These are phyloP conservation scores for Thamnophis elegans DNA, from an alignment of 2,797 vertebrate species.

Conservation along the genomic window DNA sequence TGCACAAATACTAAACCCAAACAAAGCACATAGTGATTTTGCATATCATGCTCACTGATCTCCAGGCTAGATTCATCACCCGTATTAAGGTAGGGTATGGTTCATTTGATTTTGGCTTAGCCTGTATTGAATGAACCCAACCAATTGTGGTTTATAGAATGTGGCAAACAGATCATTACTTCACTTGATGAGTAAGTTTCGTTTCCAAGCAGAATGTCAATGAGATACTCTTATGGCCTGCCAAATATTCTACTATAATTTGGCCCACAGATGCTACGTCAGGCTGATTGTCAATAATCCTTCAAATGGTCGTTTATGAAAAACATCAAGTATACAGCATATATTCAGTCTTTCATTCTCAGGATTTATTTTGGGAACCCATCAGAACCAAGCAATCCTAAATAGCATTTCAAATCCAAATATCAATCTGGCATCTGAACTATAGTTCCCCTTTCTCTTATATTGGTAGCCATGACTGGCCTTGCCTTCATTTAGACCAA, in stretches of 20 bases:
- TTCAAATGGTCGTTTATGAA: conserved; percentile 20
- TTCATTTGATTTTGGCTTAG: background rate
- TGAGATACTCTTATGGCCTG: background rate
- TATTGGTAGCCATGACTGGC: conserved; percentile 48
- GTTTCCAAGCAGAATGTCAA: background rate
- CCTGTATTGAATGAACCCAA: background rate
- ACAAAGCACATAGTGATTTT: background rate
- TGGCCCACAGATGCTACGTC: background rate
- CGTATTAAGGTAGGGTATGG: background rate
- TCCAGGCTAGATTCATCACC: background rate
- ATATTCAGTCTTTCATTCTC: background rate
- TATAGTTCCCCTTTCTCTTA: conserved; percentile 51
- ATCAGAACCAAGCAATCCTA: background rate
- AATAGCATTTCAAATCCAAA: conserved; percentile 29
- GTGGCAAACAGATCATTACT: background rate
- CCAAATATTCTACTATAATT: background rate
- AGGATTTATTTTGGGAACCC: conserved; percentile 29
- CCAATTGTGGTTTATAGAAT: background rate
- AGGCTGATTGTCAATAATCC: background rate
- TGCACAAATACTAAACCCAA: background rate
- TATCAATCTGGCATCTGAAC: conserved; percentile 48
- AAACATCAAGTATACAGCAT: background rate
- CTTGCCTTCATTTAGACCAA: conserved; percentile 62
- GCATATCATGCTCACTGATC: background rate
- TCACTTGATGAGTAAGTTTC: background rate